phyloP scores from a whole-genome alignment of 2,888 invertebrate genomes.

The Globia sparganii region DNA sequence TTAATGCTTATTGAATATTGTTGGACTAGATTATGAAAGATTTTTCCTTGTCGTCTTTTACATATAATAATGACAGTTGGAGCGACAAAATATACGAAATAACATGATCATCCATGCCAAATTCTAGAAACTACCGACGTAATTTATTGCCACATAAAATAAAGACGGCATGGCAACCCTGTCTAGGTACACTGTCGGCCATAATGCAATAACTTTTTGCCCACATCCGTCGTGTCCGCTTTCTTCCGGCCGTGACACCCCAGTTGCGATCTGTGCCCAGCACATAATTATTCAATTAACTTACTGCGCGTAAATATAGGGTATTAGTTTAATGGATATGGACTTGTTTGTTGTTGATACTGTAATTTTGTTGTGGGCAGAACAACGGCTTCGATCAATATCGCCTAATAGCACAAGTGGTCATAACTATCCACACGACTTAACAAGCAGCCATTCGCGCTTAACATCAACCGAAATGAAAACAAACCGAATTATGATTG shows the following conservation, averaged over 20 bases:
- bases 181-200: constrained; percentile 44
- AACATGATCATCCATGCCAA: constrained; percentile 22
- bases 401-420: neutral
- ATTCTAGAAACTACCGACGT: neutral
- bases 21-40: constrained; percentile 39
- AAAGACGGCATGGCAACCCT: constrained; percentile 54
- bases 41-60: neutral
- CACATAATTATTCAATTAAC: constrained; percentile 76
- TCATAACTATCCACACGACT: constrained; percentile 5
- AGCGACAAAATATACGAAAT: neutral
- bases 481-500: neutral
- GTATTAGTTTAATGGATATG: constrained; percentile 52
- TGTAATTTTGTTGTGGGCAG: constrained; percentile 28
- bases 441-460: neutral
- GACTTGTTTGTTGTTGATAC: constrained; percentile 32
- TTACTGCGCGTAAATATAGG: constrained; percentile 60
- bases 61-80: neutral
- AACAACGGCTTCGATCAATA: constrained; percentile 10
- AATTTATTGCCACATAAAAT: constrained; percentile 40
- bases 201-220: constrained; percentile 68
- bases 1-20: constrained; percentile 13
- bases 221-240: constrained; percentile 76
- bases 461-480: neutral
- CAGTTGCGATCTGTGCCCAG: constrained; percentile 84
- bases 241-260: constrained; percentile 86